phyloP scores from a whole-genome alignment of 2,797 vertebrate genomes.

The Acanthurus leucopareius region DNA sequence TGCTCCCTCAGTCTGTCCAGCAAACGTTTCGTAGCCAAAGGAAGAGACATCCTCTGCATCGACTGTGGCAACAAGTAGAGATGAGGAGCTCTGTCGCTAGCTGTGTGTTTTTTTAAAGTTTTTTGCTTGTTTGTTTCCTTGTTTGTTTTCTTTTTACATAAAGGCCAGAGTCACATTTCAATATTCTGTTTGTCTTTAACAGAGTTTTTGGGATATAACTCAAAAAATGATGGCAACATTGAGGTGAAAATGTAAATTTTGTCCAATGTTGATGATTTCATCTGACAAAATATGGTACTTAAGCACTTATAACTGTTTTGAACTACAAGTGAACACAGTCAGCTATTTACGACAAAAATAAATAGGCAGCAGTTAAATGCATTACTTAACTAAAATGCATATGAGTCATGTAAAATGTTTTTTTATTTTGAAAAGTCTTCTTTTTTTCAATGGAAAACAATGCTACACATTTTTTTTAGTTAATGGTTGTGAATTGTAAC shows the following conservation, averaged over 20 bases:
- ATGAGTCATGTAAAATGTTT: background rate
- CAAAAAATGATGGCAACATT: background rate
- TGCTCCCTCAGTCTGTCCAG: constrained; percentile 94
- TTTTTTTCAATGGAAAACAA: background rate
- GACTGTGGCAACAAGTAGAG: constrained; percentile 93
- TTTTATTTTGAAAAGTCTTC: background rate
- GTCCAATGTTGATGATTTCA: background rate
- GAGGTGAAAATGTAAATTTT: constrained; percentile 11
- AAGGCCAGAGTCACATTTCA: constrained; percentile 17
- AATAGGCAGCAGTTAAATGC: no score
- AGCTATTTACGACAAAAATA: no score
- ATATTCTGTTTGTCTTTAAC: background rate
- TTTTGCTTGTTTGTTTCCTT: background rate
- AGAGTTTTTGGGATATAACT: background rate
- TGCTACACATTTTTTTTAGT: background rate
- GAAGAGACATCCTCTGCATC: constrained; percentile 91
- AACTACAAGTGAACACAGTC: no score
- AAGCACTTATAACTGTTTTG: no score
- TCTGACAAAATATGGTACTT: background rate
- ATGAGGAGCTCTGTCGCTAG: background rate
- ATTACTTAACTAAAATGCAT: background rate
- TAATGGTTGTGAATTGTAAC: background rate
- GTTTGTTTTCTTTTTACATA: background rate
- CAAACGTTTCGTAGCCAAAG: constrained; percentile 92
- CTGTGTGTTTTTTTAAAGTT: no score